Base-by-base conservation (phyloP, 2,113 vertebrate genomes). In the Nannobrachium achirus region DNA sequence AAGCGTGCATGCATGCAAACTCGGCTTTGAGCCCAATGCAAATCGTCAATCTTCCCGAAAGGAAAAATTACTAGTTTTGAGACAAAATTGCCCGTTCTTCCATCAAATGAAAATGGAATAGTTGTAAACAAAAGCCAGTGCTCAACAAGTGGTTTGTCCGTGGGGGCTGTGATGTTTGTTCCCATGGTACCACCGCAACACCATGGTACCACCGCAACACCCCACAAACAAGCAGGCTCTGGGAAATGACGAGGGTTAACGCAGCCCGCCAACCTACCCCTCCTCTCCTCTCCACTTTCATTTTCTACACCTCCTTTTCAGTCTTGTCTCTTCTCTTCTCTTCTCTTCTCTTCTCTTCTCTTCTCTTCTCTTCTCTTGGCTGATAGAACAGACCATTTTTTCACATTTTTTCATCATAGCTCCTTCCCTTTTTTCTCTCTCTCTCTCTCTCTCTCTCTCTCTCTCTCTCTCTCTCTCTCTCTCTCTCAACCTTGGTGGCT, bases 401-500 rank as follows among this genome's bases (percentile, higher is more conserved):
- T 48, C 42, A 7, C 63, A 41, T 16, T 45, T 41, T 50, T 16
- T 68, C 46, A 4, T 63, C 51, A n/a, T n/a, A n/a, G 15, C 33
- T 56, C 57, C 45, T 75, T 52, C 33, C 71, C 42, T 60, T 19
- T 15, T 64, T 41, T 63, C 53, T 69, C 66, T 33, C 4, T 56
- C 4, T 53, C 68, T 49, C n/a, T 2, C 7, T 16, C 13, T 20
- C 38, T 42, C 18, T 38, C 1, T 40, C 50, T 18, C n/a, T 39
- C 44, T 51, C 53, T 39, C 19, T 10, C 45, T 33, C 9, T 18
- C 44, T 46, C 41, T 13, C 10, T 20, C 8, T 53, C 7, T 58
- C 39, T 67, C 60, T 71, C 74, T 85, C 88, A 79, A 86, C 86
- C 82, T 83, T 48, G 83, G 83, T 89, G 85, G 81, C 66, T 83